Conservation (phyloP, 2,888 invertebrate genomes). For the Eremobia ochroleuca region DNA sequence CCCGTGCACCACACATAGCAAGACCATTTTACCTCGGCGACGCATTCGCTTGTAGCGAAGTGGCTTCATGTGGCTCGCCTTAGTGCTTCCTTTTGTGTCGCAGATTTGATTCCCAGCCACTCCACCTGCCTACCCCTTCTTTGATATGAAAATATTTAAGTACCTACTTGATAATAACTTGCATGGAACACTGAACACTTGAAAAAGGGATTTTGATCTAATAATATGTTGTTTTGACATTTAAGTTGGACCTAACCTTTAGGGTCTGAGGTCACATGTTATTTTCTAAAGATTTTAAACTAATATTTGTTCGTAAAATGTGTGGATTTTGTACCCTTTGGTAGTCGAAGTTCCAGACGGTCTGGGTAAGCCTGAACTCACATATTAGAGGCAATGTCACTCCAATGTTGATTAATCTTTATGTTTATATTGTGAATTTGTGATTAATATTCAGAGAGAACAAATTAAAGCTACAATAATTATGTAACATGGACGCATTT, state of each 20-base stretch:
- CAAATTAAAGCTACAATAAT: neutral
- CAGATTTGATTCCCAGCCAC: slow-evolving; percentile 71
- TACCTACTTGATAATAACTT: slow-evolving; percentile 53
- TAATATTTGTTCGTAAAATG: slow-evolving; percentile 41
- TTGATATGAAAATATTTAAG: slow-evolving; percentile 64
- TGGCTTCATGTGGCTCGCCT: slow-evolving; percentile 60
- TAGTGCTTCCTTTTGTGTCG: slow-evolving; percentile 69
- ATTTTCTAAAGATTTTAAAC: slow-evolving; percentile 39
- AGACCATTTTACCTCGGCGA: slow-evolving; percentile 41
- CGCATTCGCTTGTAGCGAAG: slow-evolving; percentile 61
- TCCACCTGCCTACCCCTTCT: slow-evolving; percentile 58
- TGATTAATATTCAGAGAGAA: slow-evolving; percentile 24
- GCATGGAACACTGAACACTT: slow-evolving; percentile 53
- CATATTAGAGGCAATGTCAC: slow-evolving; percentile 49
- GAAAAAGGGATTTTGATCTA: slow-evolving; percentile 47
- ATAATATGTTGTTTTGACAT: slow-evolving; percentile 37
- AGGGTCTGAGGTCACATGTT: slow-evolving; percentile 12
- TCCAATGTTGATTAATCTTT: slow-evolving; percentile 45
- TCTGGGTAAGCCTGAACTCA: slow-evolving; percentile 36
- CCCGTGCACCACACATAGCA: slow-evolving; percentile 23
- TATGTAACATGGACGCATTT: neutral
- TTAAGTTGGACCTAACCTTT: slow-evolving; percentile 26
- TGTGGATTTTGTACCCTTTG: slow-evolving; percentile 34
- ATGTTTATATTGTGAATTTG: slow-evolving; percentile 1
- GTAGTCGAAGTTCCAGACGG: slow-evolving; percentile 38